Evolutionary conservation across 2,888 invertebrate species (phyloP).

Genomic region (Arrhopalites spinosus): DNA sequence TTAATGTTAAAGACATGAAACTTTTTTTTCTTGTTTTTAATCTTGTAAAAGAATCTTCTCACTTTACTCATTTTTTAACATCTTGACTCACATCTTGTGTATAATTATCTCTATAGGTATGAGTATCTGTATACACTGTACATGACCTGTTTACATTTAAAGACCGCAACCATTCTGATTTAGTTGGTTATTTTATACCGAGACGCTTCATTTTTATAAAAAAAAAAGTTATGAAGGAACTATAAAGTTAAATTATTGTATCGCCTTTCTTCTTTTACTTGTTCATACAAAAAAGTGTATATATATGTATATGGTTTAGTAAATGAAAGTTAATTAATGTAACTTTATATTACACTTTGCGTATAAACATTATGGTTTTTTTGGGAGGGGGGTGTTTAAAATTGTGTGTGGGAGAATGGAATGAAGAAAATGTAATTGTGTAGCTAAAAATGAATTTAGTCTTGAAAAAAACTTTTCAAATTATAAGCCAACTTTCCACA

Average conservation of each 20-base stretch:
- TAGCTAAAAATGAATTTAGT: too few relatives aligned
- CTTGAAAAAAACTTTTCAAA: not conserved
- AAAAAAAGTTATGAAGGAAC: not conserved
- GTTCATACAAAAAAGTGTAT: not conserved
- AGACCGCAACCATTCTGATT: too few relatives aligned
- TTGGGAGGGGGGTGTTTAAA: not conserved
- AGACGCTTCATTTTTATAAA: not conserved
- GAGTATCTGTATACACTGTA: not conserved
- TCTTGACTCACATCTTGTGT: too few relatives aligned
- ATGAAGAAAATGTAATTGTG: not conserved
- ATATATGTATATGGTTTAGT: not conserved
- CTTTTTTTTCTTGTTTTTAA: not conserved
- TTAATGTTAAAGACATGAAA: too few relatives aligned
- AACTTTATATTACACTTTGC: too few relatives aligned
- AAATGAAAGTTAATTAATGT: too few relatives aligned
- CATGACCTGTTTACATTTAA: too few relatives aligned
- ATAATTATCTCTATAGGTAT: not conserved
- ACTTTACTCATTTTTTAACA: not conserved
- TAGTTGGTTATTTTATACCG: not conserved
- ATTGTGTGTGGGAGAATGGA: not conserved
- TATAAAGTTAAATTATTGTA: slow-evolving; percentile 7
- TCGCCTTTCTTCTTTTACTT: not conserved
- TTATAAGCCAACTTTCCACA: too few relatives aligned
- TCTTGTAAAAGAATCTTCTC: not conserved
- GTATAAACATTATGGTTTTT: too few relatives aligned